Evolutionary conservation across 2,888 invertebrate genomes (phyloP), one percentile per base, ranked within the genome.

Genomic region (Creontiades dilutus): DNA sequence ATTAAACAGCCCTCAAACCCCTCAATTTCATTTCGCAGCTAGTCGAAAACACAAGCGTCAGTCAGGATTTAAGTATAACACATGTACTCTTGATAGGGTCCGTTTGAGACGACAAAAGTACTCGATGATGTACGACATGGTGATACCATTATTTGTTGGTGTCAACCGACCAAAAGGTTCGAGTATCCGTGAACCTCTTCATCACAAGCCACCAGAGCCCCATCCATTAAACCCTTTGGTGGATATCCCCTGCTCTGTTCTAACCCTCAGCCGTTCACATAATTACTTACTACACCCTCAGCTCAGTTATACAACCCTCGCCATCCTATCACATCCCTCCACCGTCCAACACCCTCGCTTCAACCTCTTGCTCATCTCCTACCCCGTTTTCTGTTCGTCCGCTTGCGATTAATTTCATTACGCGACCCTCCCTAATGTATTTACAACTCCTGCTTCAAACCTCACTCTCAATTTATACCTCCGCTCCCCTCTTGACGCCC

Each of bases 341-440:
- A 37, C 37, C 37, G 7, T 37, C 37, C n/a, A n/a, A 37, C 37
- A 2, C 0, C 68, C 68, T 9, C 68, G 23, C 27, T 68, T 2
- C 19, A 9, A 19, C 19, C 61, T 9, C 68, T 23, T 23, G 23
- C 14, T n/a, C 9, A 19, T 19, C 19, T 9, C 7, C 2, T 19
- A 7, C 7, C 23, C 27, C 68, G 68, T 68, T 68, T 68, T 68
- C 52, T 52, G 52, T 52, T 52, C 52, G 52, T 52, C 27, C 68
- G 68, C 9, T 13, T 23, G 68, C 23, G 68, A 68, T 23, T 19
- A 68, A 68, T 68, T 68, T 68, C 68, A 68, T 68, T 68, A 68
- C 23, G 68, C 68, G 68, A 68, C 68, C 68, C 68, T 68, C 23
- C 68, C 68, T 68, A 68, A 68, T 68, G 68, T 68, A 68, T 68